phyloP scores from a whole-genome alignment of 2,113 vertebrate genomes.

The Hiodon tergisus region DNA sequence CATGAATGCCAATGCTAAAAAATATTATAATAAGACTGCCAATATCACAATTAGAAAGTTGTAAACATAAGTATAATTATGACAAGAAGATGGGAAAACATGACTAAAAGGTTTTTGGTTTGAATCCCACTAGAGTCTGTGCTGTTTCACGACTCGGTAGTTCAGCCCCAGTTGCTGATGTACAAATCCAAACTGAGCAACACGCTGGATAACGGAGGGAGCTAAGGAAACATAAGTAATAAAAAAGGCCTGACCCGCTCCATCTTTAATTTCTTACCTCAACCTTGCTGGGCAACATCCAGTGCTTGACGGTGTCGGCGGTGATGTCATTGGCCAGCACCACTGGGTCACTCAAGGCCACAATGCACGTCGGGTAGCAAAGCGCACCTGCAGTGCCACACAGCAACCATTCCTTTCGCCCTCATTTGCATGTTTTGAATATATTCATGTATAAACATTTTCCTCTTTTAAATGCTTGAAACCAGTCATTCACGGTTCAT shows the following conservation, averaged over 20 bases:
- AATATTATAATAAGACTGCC: too few relatives aligned
- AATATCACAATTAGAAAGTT: not conserved
- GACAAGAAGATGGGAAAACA: not conserved
- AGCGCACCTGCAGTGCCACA: conserved; percentile 67
- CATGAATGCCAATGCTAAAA: too few relatives aligned
- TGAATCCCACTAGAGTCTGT: not conserved
- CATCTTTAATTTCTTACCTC: conserved; percentile 64
- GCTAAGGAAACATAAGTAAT: not conserved
- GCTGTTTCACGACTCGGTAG: not conserved
- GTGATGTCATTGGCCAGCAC: conserved; percentile 72
- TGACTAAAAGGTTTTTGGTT: not conserved
- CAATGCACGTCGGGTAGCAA: conserved; percentile 75
- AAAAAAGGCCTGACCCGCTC: not conserved
- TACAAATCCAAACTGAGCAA: not conserved
- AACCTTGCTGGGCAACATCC: conserved; percentile 75
- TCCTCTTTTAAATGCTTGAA: conserved; percentile 12
- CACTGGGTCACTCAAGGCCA: conserved; percentile 77
- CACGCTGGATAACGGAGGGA: not conserved
- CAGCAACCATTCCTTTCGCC: conserved; percentile 27
- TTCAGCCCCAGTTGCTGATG: too few relatives aligned
- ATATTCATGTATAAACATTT: conserved; percentile 38
- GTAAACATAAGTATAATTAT: not conserved
- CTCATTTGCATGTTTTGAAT: conserved; percentile 45
- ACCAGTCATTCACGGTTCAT: conserved; percentile 32
- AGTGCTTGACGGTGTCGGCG: conserved; percentile 76